Base-by-base conservation (phyloP, 2,888 invertebrate genomes). In the Belgica antarctica region DNA sequence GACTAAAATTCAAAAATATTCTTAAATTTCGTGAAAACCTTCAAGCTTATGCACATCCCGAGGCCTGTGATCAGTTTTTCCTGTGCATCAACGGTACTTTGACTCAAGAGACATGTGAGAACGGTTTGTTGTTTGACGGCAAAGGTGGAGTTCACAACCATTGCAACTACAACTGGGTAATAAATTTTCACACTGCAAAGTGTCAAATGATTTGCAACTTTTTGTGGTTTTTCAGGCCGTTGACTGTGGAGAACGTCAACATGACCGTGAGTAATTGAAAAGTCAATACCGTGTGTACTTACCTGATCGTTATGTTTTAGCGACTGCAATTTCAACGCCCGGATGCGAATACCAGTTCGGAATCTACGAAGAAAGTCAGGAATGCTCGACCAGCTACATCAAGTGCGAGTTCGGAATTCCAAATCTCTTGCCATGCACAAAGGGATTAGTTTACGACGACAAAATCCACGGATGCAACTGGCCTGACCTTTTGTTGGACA, bases 111-210 rank as follows among this genome's bases (percentile, higher is more conserved):
- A 89, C 89, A 27, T 96, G 95, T 76, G 94, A 93, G 78, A 95
- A 96, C 76, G 95, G 95, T 2, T 84, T 96, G 28, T 83, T 95
- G 47, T 95, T 92, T 77, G 94, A 94, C 78, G 94, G 94, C 71
- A 92, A 92, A 76, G 94, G 94, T 1, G 87, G 87, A 19, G 90
- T 92, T 0, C 89, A 94, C 82, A 89, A 94, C 79, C 93, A 94
- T 82, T 96, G 95, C 85, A 94, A 94, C 83, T 95, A 94, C 82
- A 83, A 92, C 82, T 95, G 95, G 95, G 94, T 90, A 10, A 87
- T 86, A 5, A 86, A 94, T 73, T n/a, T n/a, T n/a, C n/a, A n/a
- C n/a, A n/a, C n/a, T n/a, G n/a, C n/a, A n/a, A n/a, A n/a, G n/a
- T n/a, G n/a, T n/a, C n/a, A n/a, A n/a, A n/a, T n/a, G n/a, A n/a